Evolutionary conservation across 64 coral and sea anemone species (phyloP), one percentile per base, ranked within the genome.

Genomic region (Dendrophyllia cribrosa): DNA sequence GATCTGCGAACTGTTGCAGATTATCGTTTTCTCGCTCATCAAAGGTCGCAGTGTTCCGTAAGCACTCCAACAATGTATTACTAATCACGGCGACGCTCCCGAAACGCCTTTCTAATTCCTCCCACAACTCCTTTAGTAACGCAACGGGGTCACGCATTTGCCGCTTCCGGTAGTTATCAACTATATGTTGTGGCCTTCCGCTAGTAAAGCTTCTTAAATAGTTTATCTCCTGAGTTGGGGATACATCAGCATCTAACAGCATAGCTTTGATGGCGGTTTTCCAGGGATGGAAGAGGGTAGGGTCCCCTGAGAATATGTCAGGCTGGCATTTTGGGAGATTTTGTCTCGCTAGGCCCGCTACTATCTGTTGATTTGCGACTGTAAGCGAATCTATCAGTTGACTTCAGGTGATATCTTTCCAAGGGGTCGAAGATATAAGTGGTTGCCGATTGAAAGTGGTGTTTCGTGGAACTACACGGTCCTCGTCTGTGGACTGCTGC

Each of bases 311-410:
- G 66, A 93, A 93, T 12, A 70, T 65, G 52, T 94, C 86, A 12
- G 77, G 92, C 47, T 94, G 92, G 46, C 92, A 94, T 76, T 89
- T 94, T 26, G 92, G 86, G 12, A 94, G 68, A 69, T 78, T 89
- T 65, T 94, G 86, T 46, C 73, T 79, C 12, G 85, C 92, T 64
- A 94, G 67, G 22, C 86, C 76, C 15, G 92, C 85, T 8, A 88
- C 76, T 19, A 94, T 90, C 66, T 90, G 61, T 70, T 90, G 88
- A 52, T 90, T 90, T 25, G 51, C 21, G 70, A 63, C 17, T 13
- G 87, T 89, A 46, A 77, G 59, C 16, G 87, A 75, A 25, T 89
- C 87, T 25, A 65, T 85, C 21, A 88, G 53, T 21, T 73, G 66
- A 51, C 51, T 88, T 88, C 85, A 53, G 21, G 46, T 88, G 51